These are phyloP conservation scores for Monopis laevigella DNA, from an alignment of 2,888 invertebrate genomes.

Conservation along the genomic window DNA sequence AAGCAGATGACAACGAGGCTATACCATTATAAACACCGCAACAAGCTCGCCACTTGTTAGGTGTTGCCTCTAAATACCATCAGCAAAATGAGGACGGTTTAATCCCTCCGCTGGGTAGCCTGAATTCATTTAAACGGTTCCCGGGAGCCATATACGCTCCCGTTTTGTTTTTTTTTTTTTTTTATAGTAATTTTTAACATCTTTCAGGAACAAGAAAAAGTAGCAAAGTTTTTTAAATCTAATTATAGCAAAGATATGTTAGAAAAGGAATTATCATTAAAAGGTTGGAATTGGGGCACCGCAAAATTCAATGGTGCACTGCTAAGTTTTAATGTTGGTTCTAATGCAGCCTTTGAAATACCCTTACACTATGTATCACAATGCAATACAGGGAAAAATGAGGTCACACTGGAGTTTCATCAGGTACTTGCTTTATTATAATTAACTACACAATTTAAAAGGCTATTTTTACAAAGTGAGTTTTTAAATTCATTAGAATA, in stretches of 20 bases:
- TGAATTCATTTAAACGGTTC: no score
- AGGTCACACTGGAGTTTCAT: conserved; percentile 98
- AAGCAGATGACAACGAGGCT: no score
- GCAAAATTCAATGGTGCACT: conserved; percentile 92
- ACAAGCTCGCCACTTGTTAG: no score
- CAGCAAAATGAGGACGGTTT: no score
- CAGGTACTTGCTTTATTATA: conserved; percentile 63
- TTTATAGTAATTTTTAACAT: no score
- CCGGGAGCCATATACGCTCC: no score
- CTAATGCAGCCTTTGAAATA: conserved; percentile 92
- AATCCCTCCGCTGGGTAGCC: no score
- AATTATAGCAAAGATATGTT: conserved; percentile 88
- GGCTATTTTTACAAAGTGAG: conserved; percentile 1
- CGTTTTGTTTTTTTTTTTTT: no score
- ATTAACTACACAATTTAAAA: no score
- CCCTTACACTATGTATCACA: conserved; percentile 96
- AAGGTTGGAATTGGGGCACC: conserved; percentile 99
- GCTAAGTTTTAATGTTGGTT: conserved; percentile 84
- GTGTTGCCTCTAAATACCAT: no score
- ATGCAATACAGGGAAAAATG: conserved; percentile 96
- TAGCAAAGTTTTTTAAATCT: conserved; percentile 86
- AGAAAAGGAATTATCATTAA: conserved; percentile 91
- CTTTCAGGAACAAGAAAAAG: conserved; percentile 88
- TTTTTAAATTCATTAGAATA: conserved; percentile 3
- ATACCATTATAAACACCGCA: no score